Percentiles rank a stretch among this genome's conserved stretches.
phyloP scores from a whole-genome alignment of 1,140 invertebrate genomes.

The Hermatobates lingyangjiaoensis region DNA sequence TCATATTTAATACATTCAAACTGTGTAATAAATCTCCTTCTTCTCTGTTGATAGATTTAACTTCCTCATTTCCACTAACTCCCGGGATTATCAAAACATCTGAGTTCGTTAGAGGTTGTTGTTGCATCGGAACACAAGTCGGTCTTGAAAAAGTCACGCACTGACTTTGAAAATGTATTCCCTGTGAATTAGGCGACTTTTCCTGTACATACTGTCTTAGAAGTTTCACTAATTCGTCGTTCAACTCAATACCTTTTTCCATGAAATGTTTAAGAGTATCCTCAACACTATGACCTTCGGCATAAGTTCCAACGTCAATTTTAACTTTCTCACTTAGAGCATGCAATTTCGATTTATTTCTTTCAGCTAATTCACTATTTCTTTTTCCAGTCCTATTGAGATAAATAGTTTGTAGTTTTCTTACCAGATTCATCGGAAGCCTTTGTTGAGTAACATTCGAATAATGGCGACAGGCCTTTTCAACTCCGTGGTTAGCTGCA shows the following conservation, averaged over 20 bases:
- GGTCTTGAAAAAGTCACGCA: background rate
- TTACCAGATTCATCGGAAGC: constrained; percentile 19
- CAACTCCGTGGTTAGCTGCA: constrained; percentile 21
- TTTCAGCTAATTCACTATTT: constrained; percentile 2
- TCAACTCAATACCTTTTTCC: constrained; percentile 19
- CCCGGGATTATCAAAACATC: background rate
- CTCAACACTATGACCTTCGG: constrained; percentile 18
- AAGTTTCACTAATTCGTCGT: background rate
- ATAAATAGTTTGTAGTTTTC: constrained; percentile 22
- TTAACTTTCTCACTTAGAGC: constrained; percentile 20
- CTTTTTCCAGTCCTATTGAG: constrained; percentile 14
- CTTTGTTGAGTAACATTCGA: constrained; percentile 18
- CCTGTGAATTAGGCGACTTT: background rate
- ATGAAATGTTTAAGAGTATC: constrained; percentile 21
- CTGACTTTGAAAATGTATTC: background rate
- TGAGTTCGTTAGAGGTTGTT: background rate
- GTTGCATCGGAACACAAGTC: background rate
- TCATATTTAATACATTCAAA: background rate
- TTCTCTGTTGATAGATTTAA: background rate
- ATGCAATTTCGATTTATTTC: constrained; percentile 6
- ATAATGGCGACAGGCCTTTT: constrained; percentile 20
- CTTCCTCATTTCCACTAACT: background rate
- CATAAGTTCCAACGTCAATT: constrained; percentile 22
- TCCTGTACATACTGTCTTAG: background rate
- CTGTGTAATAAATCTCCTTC: background rate